Conservation (phyloP, 1,140 invertebrate species). For the Polypedilum pembai region DNA sequence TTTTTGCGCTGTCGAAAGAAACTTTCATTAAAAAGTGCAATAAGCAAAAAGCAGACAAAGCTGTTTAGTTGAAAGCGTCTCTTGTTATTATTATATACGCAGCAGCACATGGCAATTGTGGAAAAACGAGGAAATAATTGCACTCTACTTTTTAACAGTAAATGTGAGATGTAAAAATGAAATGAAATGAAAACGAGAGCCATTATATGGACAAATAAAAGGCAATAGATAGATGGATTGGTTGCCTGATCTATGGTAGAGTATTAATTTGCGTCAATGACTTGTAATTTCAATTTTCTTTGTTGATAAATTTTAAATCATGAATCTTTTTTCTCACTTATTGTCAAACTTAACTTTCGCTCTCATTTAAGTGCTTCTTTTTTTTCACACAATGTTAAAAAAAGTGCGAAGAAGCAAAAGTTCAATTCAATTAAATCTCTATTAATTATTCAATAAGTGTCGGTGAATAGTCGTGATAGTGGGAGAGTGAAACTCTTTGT, state of each 20-base stretch:
- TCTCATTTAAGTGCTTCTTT: background rate
- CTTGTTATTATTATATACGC: no score
- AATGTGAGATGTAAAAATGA: background rate
- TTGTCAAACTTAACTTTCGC: background rate
- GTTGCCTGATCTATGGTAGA: background rate
- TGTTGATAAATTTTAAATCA: no score
- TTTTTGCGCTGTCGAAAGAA: no score
- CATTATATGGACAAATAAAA: background rate
- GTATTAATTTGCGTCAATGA: conserved; percentile 3
- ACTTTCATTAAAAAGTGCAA: no score
- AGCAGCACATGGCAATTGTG: conserved; percentile 16
- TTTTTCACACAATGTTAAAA: background rate
- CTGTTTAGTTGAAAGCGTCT: no score
- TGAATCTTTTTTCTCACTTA: no score
- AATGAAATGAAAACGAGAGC: conserved; percentile 5
- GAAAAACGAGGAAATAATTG: conserved; percentile 28
- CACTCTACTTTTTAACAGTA: background rate
- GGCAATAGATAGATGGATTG: background rate
- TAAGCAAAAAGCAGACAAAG: no score
- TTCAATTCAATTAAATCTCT: background rate
- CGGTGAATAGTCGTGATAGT: background rate
- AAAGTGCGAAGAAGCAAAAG: background rate
- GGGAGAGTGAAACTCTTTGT: background rate
- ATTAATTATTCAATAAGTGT: background rate
- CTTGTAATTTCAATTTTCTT: background rate